phyloP scores from a whole-genome alignment of 2,888 invertebrate species.

The Perdita meconis region DNA sequence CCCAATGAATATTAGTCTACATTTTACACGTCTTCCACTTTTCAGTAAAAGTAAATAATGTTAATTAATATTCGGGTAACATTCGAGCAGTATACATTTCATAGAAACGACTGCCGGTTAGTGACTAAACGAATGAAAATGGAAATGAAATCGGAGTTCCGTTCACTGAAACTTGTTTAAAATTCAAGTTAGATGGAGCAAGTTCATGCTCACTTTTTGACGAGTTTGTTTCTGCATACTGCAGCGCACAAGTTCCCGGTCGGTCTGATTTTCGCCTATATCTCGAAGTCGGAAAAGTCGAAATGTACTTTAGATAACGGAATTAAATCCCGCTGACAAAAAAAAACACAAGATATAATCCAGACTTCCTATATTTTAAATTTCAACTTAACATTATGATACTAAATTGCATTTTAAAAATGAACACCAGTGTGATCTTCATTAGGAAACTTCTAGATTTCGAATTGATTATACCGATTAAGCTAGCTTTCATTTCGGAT shows the following conservation, averaged over 20 bases:
- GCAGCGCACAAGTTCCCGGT: not conserved
- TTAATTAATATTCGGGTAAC: constrained; percentile 2
- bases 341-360: not conserved
- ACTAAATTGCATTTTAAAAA: too few species aligned
- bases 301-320: not conserved
- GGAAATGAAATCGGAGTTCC: constrained; percentile 33
- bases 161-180: constrained; percentile 3
- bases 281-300: not conserved
- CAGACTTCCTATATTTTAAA: not conserved
- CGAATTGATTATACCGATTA: too few species aligned
- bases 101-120: not conserved
- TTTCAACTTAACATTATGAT: too few species aligned
- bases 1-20: too few species aligned
- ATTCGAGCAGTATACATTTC: not conserved
- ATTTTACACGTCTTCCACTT: too few species aligned
- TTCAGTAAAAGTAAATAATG: too few species aligned
- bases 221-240: not conserved
- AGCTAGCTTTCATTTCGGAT: too few species aligned
- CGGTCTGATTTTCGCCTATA: not conserved
- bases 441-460: too few species aligned
- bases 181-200: not conserved
- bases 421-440: too few species aligned
- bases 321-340: not conserved
- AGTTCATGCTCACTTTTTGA: constrained; percentile 1
- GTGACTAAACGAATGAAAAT: constrained; percentile 10